A percentile compares a stretch with the other conserved stretches of the same genome.
Evolutionary conservation across 2,888 invertebrate genomes (phyloP).

Genomic region (Steinernema scapterisci): DNA sequence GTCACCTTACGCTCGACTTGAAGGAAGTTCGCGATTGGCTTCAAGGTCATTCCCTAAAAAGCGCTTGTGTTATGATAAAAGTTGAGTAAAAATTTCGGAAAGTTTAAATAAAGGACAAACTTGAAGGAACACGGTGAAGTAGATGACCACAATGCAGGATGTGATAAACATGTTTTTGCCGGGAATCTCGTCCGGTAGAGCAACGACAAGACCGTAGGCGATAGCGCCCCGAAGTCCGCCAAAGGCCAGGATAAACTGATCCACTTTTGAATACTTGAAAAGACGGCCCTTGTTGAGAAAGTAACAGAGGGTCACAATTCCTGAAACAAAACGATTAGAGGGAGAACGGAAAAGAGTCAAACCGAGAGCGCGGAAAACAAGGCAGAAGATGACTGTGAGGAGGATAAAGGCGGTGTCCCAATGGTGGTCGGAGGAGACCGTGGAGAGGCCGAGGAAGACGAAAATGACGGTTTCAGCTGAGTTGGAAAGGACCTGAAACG

Average conservation of each 20-base stretch:
- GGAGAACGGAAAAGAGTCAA: neutral
- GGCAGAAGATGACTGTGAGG: conserved; percentile 89
- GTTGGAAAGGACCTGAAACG: conserved; percentile 77
- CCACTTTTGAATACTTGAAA: conserved; percentile 67
- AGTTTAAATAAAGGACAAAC: no score
- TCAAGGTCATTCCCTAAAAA: conserved; percentile 96
- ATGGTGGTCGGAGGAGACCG: conserved; percentile 84
- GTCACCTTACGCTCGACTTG: conserved; percentile 90
- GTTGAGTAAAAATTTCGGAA: no score
- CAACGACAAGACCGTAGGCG: conserved; percentile 75
- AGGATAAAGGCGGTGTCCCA: conserved; percentile 96
- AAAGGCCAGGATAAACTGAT: conserved; percentile 85
- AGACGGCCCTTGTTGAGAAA: conserved; percentile 63
- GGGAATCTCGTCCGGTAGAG: conserved; percentile 73
- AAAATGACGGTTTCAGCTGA: conserved; percentile 98
- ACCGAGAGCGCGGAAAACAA: conserved; percentile 88
- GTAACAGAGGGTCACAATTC: conserved; percentile 62
- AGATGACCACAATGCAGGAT: conserved; percentile 93
- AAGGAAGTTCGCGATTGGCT: conserved; percentile 91
- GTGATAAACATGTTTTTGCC: conserved; percentile 93
- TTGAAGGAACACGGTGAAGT: conserved; percentile 97
- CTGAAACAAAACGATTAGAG: no score
- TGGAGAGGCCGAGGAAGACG: conserved; percentile 97
- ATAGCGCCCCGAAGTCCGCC: conserved; percentile 95
- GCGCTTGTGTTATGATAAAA: no score